Percentiles rank a stretch among this genome's conserved stretches.
Conservation (phyloP, 1,140 invertebrate species). For the Holotrichia oblita region DNA sequence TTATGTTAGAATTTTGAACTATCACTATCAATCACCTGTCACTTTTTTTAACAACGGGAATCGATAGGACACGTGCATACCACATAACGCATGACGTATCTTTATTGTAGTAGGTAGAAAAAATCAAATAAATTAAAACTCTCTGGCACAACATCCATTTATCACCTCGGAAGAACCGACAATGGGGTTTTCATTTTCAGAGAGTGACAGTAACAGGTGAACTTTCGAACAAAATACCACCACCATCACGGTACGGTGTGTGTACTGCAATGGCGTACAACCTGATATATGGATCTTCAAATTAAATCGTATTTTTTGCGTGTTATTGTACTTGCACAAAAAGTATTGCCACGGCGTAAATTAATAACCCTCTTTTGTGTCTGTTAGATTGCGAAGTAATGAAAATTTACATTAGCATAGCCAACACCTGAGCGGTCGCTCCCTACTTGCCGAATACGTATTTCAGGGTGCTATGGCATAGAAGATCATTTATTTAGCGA, state of each 20-base stretch:
- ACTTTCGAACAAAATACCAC: constrained; percentile 16
- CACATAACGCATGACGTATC: neutral
- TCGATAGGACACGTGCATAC: neutral
- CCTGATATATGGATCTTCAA: constrained; percentile 16
- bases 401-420: constrained; percentile 3
- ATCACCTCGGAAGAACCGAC: constrained; percentile 15
- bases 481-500: too few species aligned
- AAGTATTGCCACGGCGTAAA: neutral
- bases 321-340: constrained; percentile 7
- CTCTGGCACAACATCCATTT: neutral
- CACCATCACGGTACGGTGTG: neutral
- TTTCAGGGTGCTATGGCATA: too few species aligned
- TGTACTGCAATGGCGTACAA: neutral
- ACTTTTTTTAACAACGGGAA: constrained; percentile 1
- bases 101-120: constrained; percentile 15
- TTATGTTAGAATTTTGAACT: constrained; percentile 21
- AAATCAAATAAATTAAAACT: constrained; percentile 22
- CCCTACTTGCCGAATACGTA: neutral
- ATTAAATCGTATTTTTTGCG: constrained; percentile 13
- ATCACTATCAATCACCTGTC: constrained; percentile 16
- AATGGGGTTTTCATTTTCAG: constrained; percentile 12
- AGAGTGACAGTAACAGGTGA: constrained; percentile 6
- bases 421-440: neutral
- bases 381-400: constrained; percentile 7
- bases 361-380: constrained; percentile 2